A percentile compares a stretch with the other conserved stretches of the same genome.
Evolutionary conservation across 2,113 vertebrate genomes (phyloP).

Genomic region (Manacus vitellinus): DNA sequence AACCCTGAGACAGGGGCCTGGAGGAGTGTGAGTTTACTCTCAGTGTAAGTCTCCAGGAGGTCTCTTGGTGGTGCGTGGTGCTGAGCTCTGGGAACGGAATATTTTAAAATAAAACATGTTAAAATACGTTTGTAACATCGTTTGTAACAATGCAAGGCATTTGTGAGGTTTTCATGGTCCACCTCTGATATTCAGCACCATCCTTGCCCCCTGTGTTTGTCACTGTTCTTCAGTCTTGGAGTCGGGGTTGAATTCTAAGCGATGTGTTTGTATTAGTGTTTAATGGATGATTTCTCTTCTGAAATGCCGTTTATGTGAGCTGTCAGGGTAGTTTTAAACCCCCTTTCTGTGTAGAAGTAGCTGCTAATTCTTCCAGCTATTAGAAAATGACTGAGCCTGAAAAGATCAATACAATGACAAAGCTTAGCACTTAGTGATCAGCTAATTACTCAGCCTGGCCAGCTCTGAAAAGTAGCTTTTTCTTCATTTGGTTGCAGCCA

Average conservation of each 20-base stretch:
- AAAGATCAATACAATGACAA: not conserved
- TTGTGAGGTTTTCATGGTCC: accelerated
- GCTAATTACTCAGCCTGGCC: not conserved
- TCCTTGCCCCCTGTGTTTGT: not conserved
- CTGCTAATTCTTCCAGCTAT: conserved; percentile 19
- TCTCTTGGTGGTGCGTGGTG: not conserved
- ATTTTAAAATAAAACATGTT: accelerated
- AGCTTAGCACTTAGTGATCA: not conserved
- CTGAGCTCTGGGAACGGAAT: not conserved
- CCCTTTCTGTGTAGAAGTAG: not conserved
- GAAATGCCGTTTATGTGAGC: not conserved
- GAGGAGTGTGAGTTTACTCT: accelerated
- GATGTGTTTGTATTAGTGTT: not conserved
- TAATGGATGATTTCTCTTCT: not conserved
- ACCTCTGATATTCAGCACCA: not conserved
- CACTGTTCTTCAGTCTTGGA: not conserved
- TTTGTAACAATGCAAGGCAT: accelerated
- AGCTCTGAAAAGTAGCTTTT: not conserved
- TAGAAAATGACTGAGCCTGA: not conserved
- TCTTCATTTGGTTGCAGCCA: not conserved
- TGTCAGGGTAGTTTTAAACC: not conserved
- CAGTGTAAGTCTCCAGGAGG: not conserved
- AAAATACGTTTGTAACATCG: accelerated
- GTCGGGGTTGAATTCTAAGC: not conserved
- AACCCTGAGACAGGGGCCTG: not conserved